phyloP scores from a whole-genome alignment of 2,888 invertebrate genomes.

The Hipparchia semele region DNA sequence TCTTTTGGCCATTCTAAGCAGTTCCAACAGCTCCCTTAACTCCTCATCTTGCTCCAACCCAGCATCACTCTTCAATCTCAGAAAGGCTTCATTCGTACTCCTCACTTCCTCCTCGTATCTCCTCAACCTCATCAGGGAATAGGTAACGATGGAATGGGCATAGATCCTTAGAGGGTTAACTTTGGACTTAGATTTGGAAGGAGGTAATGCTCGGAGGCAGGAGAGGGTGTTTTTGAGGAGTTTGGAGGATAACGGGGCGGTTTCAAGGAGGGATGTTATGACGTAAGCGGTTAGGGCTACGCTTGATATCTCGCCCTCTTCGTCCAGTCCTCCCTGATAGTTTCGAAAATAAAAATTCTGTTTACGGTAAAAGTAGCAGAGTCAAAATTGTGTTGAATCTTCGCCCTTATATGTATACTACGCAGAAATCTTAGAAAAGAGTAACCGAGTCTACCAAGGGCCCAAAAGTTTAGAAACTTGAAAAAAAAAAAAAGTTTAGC shows the following conservation, averaged over 20 bases:
- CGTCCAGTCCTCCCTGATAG: conserved; percentile 78
- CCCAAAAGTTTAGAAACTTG: too few relatives aligned
- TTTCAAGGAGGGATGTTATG: conserved; percentile 85
- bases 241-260: conserved; percentile 71
- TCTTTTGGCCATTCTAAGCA: conserved; percentile 61
- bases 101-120: conserved; percentile 57
- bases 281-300: conserved; percentile 88
- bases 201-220: conserved; percentile 80
- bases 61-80: conserved; percentile 43
- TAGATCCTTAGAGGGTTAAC: conserved; percentile 56
- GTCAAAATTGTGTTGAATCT: background rate
- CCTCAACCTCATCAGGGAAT: conserved; percentile 61
- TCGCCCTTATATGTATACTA: background rate
- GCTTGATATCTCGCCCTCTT: conserved; percentile 78
- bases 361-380: background rate
- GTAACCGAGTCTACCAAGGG: too few relatives aligned
- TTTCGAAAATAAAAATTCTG: background rate
- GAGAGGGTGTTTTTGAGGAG: conserved; percentile 83
- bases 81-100: conserved; percentile 53
- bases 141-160: conserved; percentile 62
- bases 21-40: conserved; percentile 53
- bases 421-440: too few relatives aligned
- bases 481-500: too few relatives aligned
- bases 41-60: conserved; percentile 61
- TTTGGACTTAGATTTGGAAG: conserved; percentile 49